phyloP scores from a whole-genome alignment of 2,113 vertebrate genomes.

The Ceyx cyanopectus region DNA sequence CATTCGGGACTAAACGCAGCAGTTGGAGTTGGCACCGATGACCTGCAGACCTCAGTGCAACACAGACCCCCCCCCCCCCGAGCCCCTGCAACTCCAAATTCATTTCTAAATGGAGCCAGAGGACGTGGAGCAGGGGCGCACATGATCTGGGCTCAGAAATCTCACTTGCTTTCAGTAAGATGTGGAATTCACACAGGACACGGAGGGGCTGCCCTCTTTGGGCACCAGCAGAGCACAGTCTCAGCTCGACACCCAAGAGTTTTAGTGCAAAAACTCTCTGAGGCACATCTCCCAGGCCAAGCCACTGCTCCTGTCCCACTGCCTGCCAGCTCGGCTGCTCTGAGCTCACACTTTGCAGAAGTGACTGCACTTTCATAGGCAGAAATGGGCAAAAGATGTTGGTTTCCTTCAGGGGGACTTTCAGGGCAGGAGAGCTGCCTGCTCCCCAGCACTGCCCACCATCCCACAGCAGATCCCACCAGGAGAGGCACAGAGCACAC shows the following conservation, averaged over 20 bases:
- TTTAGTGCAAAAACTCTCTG: not conserved
- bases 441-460: not conserved
- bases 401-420: not conserved
- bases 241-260: accelerated
- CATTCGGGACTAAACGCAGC: not conserved
- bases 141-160: not conserved
- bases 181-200: accelerated
- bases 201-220: accelerated
- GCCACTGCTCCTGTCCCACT: not conserved
- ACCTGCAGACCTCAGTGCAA: not conserved
- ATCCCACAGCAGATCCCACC: not conserved
- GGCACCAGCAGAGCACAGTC: no score
- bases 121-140: accelerated
- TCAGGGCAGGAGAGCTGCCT: accelerated
- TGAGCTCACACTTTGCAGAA: accelerated
- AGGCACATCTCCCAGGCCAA: not conserved
- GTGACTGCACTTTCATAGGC: not conserved
- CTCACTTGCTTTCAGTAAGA: accelerated
- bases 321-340: not conserved
- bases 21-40: not conserved
- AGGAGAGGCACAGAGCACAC: not conserved
- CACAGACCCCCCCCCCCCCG: not conserved
- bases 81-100: not conserved
- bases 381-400: not conserved
- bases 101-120: not conserved